Conservation (phyloP, 2,888 invertebrate species). For the Pyrrhopygopsis socrates region DNA sequence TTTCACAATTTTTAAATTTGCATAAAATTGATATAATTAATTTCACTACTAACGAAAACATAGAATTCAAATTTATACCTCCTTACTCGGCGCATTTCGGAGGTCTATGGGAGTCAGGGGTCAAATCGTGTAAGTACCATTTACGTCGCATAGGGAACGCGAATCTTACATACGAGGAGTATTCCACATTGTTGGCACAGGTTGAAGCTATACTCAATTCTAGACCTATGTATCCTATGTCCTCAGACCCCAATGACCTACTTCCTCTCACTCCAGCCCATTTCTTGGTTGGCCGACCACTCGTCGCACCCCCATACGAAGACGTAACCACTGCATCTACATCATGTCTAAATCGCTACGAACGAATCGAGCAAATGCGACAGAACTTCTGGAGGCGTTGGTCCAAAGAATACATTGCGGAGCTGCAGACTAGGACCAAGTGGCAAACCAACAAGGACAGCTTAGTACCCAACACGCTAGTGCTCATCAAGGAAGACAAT, state of each 20-base stretch:
- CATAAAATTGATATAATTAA: no score
- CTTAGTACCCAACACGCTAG: constrained; percentile 49
- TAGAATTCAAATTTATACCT: no score
- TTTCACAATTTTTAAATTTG: no score
- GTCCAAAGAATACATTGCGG: constrained; percentile 80
- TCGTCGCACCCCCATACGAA: constrained; percentile 45
- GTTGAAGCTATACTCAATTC: constrained; percentile 67
- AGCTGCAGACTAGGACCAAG: constrained; percentile 76
- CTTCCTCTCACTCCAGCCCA: constrained; percentile 59
- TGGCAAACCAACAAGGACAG: constrained; percentile 52
- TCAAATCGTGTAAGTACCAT: not conserved
- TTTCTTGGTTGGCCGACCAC: constrained; percentile 54
- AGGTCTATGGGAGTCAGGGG: not conserved
- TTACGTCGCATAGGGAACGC: not conserved
- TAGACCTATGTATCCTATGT: constrained; percentile 62
- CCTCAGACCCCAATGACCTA: constrained; percentile 63
- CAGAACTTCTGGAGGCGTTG: constrained; percentile 54
- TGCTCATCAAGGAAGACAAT: constrained; percentile 74
- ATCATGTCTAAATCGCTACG: constrained; percentile 57
- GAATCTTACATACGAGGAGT: constrained; percentile 35
- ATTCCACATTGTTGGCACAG: constrained; percentile 42
- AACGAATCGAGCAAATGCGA: constrained; percentile 53
- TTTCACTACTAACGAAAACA: no score
- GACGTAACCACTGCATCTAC: constrained; percentile 33
- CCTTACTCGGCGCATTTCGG: no score